Evolutionary conservation across 2,888 invertebrate species (phyloP).

Genomic region (Xanthorhoe designata): DNA sequence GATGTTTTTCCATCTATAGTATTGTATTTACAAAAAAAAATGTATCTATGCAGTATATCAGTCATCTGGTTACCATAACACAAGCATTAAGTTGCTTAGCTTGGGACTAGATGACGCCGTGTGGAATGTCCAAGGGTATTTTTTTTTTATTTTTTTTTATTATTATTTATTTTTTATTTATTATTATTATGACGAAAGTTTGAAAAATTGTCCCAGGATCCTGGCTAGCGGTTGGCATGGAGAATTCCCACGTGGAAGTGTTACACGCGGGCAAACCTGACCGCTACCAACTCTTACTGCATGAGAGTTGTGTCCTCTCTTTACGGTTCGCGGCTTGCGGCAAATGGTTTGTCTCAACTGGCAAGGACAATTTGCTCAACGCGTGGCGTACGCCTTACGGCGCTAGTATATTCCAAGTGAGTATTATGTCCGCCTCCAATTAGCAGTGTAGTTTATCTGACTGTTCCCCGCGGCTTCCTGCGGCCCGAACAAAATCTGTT

Average conservation of each 20-base stretch:
- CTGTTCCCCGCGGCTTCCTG: too few relatives aligned
- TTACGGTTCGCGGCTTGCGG: conserved; percentile 97
- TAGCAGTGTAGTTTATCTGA: conserved; percentile 57
- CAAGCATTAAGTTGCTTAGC: too few relatives aligned
- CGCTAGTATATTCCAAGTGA: conserved; percentile 98
- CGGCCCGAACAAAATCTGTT: too few relatives aligned
- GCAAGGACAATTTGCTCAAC: conserved; percentile 98
- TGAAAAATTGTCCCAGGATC: conserved; percentile 91
- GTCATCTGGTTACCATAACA: too few relatives aligned
- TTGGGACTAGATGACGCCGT: too few relatives aligned
- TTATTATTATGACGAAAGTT: too few relatives aligned
- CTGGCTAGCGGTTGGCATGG: conserved; percentile 99
- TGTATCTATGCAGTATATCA: too few relatives aligned
- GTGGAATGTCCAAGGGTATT: too few relatives aligned
- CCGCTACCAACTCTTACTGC: conserved; percentile 97
- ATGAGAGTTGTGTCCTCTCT: conserved; percentile 98
- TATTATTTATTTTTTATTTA: too few relatives aligned
- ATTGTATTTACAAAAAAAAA: too few relatives aligned
- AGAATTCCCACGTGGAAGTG: conserved; percentile 98
- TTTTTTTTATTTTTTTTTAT: too few relatives aligned
- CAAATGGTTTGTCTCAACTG: conserved; percentile 99
- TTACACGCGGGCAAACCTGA: conserved; percentile 95
- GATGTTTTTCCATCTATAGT: too few relatives aligned
- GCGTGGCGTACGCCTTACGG: conserved; percentile 99
- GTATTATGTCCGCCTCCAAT: conserved; percentile 95